phyloP scores from a whole-genome alignment of 2,797 vertebrate species.

The Sebastes hubbsi region DNA sequence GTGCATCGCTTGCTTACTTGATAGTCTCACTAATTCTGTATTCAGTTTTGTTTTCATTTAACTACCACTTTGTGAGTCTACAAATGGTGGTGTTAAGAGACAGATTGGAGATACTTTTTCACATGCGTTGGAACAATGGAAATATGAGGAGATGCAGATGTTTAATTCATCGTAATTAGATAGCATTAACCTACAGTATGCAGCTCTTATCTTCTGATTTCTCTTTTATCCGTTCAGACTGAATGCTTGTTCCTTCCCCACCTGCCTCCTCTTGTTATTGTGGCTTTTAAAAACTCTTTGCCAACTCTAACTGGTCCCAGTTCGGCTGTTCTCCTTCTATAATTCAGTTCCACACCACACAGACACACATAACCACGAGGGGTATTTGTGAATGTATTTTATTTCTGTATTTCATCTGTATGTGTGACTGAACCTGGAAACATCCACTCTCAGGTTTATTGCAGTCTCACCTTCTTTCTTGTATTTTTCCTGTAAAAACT shows the following conservation, averaged over 20 bases:
- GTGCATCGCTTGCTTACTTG: conserved; percentile 71
- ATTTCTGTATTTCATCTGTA: neutral
- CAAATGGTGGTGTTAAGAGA: conserved; percentile 30
- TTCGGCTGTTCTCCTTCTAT: neutral
- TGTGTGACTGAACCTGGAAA: neutral
- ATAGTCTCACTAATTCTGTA: conserved; percentile 68
- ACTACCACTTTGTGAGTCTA: conserved; percentile 41
- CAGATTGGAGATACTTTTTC: neutral
- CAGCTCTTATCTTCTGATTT: neutral
- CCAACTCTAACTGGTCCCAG: conserved; percentile 16
- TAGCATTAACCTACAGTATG: neutral
- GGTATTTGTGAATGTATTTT: neutral
- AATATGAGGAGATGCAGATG: neutral
- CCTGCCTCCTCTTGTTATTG: neutral
- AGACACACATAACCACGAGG: neutral
- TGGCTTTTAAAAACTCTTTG: conserved; percentile 12
- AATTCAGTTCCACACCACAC: neutral
- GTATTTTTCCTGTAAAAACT: neutral
- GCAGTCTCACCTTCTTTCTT: neutral
- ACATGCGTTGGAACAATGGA: neutral
- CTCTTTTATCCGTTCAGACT: neutral
- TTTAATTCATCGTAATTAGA: conserved; percentile 32
- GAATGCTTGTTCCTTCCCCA: neutral
- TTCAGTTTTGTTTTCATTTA: conserved; percentile 69
- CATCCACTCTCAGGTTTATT: neutral